phyloP scores from a whole-genome alignment of 2,113 vertebrate genomes.

The Sminthopsis crassicaudata region DNA sequence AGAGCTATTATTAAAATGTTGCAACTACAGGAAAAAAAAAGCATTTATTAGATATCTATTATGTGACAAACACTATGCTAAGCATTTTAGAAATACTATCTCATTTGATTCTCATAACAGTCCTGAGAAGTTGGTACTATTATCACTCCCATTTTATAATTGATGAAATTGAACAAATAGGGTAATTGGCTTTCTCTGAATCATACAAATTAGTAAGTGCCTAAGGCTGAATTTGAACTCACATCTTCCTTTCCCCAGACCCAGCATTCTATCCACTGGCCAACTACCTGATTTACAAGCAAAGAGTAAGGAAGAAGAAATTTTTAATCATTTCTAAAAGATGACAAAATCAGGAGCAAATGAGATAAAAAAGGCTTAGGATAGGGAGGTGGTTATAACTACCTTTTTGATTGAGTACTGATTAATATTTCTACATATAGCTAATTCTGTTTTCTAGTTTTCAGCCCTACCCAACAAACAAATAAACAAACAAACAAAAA shows the following conservation, averaged over 20 bases:
- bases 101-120: not conserved
- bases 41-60: not conserved
- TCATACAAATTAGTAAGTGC: not conserved
- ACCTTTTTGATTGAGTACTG: not conserved
- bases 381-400: not conserved
- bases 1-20: not conserved
- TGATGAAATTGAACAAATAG: not conserved
- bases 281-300: conserved; percentile 14
- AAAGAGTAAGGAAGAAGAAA: not conserved
- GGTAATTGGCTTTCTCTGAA: not conserved
- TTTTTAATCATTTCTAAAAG: conserved; percentile 29
- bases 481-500: too few species aligned
- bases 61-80: not conserved
- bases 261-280: not conserved
- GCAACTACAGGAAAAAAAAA: not conserved
- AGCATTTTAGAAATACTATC: not conserved
- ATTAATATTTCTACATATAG: not conserved
- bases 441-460: conserved; percentile 5
- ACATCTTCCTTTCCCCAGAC: not conserved
- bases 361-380: conserved; percentile 7
- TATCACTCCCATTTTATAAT: not conserved
- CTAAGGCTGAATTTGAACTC: not conserved
- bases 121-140: not conserved
- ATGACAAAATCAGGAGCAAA: not conserved
- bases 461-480: too few species aligned